These are phyloP conservation scores for Apeltes quadracus DNA, from an alignment of 2,113 vertebrate genomes.

Conservation along the genomic window DNA sequence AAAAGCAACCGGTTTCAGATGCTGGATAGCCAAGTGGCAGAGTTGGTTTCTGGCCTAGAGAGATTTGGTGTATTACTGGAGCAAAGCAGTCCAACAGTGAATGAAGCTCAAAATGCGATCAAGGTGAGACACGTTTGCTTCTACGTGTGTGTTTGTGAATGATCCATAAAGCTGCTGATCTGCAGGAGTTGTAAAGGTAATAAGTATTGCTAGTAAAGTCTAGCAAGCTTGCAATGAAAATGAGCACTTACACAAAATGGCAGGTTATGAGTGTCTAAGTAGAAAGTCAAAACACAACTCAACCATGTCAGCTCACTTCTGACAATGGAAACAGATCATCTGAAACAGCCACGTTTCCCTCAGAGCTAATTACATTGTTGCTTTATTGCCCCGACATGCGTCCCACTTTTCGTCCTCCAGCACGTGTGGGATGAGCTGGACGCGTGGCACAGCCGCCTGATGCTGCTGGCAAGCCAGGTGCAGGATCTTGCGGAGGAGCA, in stretches of 20 bases:
- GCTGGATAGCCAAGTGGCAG: conserved; percentile 79
- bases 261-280: neutral
- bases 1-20: conserved; percentile 74
- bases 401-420: conserved; percentile 66
- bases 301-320: neutral
- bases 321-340: neutral
- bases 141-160: neutral
- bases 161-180: neutral
- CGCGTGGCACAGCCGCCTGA: conserved; percentile 87
- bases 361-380: neutral
- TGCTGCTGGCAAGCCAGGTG: conserved; percentile 89
- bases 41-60: conserved; percentile 81
- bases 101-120: conserved; percentile 84
- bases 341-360: neutral
- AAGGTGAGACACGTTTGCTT: conserved; percentile 80
- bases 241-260: neutral
- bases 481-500: conserved; percentile 89
- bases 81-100: conserved; percentile 82
- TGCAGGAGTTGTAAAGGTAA: neutral
- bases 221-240: neutral
- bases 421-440: conserved; percentile 92
- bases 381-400: neutral
- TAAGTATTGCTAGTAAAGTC: neutral
- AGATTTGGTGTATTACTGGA: conserved; percentile 84
- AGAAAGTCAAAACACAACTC: neutral